Evolutionary conservation across 2,888 invertebrate species (phyloP).

Genomic region (Drosophila macrospina): DNA sequence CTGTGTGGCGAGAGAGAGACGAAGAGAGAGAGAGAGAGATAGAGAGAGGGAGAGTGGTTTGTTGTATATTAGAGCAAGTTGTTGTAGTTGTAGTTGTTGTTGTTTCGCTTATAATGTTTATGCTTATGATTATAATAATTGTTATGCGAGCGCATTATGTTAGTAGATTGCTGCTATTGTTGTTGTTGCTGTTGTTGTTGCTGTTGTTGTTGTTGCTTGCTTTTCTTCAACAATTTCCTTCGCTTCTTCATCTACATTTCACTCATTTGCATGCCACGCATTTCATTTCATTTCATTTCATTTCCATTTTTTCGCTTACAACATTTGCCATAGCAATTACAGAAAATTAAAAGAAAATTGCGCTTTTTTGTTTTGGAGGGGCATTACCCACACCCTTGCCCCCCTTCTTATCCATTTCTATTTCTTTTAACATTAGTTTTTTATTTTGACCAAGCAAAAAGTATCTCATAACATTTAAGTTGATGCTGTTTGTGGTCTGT

Average conservation of each 20-base stretch:
- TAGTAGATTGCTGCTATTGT: constrained; percentile 47
- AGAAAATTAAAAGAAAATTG: constrained; percentile 68
- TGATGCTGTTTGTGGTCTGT: no score
- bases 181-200: constrained; percentile 3
- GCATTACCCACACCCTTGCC: no score
- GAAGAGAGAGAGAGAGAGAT: constrained; percentile 3
- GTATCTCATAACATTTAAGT: no score
- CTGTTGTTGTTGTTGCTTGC: constrained; percentile 1
- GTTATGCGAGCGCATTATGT: constrained; percentile 61
- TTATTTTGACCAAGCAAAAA: no score
- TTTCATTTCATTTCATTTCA: constrained; percentile 24
- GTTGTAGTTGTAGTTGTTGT: constrained; percentile 44
- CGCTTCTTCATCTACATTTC: constrained; percentile 15
- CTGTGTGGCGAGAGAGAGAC: constrained; percentile 39
- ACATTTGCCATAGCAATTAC: constrained; percentile 56
- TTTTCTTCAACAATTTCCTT: constrained; percentile 11
- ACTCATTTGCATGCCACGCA: constrained; percentile 64
- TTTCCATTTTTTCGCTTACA: neutral
- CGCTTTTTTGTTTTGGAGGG: constrained; percentile 24
- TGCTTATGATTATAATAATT: constrained; percentile 65
- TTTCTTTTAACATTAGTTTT: neutral
- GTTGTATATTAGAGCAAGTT: constrained; percentile 41
- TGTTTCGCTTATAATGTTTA: constrained; percentile 48
- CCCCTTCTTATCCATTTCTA: neutral
- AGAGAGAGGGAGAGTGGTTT: constrained; percentile 19